Percentiles rank a stretch among this genome's conserved stretches.
These are phyloP conservation scores for Sula dactylatra DNA, from an alignment of 2,113 vertebrate genomes.

Conservation along the genomic window DNA sequence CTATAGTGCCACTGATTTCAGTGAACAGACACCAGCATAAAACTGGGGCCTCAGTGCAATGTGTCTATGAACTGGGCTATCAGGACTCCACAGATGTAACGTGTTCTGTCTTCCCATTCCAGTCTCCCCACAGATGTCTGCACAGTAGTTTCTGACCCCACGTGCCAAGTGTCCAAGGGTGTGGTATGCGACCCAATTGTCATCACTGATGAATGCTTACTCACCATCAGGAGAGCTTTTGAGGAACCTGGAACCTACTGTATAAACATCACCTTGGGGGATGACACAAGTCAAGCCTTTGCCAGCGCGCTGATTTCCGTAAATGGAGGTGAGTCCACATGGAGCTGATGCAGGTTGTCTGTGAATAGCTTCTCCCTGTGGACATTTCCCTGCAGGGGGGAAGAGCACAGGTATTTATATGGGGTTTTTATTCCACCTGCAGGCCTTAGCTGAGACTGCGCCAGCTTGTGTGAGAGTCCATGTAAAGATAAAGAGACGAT, in stretches of 20 bases:
- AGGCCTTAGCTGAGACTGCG: background rate
- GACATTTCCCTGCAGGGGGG: background rate
- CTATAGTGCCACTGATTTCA: background rate
- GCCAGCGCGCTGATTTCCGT: slow-evolving; percentile 84
- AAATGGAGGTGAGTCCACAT: slow-evolving; percentile 65
- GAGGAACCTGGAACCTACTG: slow-evolving; percentile 86
- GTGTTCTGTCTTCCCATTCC: background rate
- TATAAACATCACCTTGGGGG: slow-evolving; percentile 88
- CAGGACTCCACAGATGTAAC: background rate
- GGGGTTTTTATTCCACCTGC: background rate
- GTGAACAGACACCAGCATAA: background rate
- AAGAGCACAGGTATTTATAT: background rate
- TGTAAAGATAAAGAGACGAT: background rate
- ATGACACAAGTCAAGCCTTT: slow-evolving; percentile 80
- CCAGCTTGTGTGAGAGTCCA: background rate
- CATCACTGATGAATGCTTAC: slow-evolving; percentile 65
- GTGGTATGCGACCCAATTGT: slow-evolving; percentile 77
- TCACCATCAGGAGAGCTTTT: slow-evolving; percentile 83
- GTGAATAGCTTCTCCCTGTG: background rate
- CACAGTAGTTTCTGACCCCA: slow-evolving; percentile 83
- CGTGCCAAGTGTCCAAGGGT: slow-evolving; percentile 76
- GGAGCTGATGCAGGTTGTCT: rapidly evolving
- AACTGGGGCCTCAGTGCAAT: background rate
- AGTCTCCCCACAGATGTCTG: slow-evolving; percentile 89
- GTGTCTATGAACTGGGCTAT: background rate